Conservation (phyloP, 1,140 invertebrate genomes). For the Bombus difficillimus region DNA sequence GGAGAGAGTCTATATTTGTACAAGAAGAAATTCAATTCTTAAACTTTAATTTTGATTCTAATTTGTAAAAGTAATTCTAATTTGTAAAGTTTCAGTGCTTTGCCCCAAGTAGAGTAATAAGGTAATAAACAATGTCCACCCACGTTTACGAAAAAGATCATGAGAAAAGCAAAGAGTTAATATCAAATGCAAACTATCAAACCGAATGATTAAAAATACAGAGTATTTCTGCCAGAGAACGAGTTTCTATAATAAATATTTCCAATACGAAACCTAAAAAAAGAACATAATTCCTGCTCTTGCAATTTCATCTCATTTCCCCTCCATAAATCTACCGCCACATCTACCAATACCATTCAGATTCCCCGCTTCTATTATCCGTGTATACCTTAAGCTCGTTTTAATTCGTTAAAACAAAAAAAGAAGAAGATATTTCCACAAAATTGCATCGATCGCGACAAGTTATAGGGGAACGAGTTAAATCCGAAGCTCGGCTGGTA, state of each 20-base stretch:
- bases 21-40: too few species aligned
- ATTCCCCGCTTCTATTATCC: too few species aligned
- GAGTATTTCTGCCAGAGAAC: neutral
- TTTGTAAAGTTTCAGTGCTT: neutral
- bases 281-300: neutral
- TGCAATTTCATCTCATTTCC: neutral
- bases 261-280: neutral
- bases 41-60: neutral
- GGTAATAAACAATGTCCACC: neutral
- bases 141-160: neutral
- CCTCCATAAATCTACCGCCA: neutral
- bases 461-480: constrained; percentile 10
- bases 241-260: neutral
- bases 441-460: neutral
- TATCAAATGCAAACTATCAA: neutral
- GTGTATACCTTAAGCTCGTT: neutral
- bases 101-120: neutral
- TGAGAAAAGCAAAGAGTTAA: neutral
- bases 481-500: constrained; percentile 24
- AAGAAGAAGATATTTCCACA: neutral
- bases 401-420: neutral
- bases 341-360: neutral
- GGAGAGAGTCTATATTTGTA: too few species aligned
- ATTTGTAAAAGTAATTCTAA: too few species aligned
- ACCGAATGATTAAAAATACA: neutral